A percentile compares a stretch with the other conserved stretches of the same genome.
phyloP scores from a whole-genome alignment of 2,113 vertebrate genomes.

The Naja naja region DNA sequence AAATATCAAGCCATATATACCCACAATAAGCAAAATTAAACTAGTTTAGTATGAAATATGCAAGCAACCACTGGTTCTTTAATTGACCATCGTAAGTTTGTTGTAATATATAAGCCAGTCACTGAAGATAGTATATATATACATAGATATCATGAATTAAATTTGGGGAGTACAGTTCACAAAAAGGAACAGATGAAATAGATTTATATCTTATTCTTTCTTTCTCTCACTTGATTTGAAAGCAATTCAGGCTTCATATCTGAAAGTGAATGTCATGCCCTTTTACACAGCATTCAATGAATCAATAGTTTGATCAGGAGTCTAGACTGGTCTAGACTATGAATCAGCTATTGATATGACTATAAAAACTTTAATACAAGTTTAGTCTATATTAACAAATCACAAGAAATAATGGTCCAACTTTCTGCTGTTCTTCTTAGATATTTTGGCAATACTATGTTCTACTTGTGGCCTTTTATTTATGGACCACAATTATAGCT shows the following conservation, averaged over 20 bases:
- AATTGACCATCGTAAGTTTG: not conserved
- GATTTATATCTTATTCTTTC: not conserved
- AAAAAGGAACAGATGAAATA: not conserved
- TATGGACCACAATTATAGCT: not conserved
- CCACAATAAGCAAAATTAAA: not conserved
- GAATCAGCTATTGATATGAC: not conserved
- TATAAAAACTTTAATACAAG: not conserved
- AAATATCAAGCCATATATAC: not conserved
- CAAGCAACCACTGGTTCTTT: not conserved
- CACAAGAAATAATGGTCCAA: not conserved
- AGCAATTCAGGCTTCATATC: not conserved
- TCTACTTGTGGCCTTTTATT: not conserved
- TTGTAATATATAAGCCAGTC: not conserved
- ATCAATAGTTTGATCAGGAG: not conserved
- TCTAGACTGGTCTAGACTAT: not conserved
- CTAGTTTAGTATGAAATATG: not conserved
- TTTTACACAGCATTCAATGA: not conserved
- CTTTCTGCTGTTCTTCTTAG: not conserved
- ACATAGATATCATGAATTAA: not conserved
- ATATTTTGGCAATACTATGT: not conserved
- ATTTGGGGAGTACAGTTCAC: not conserved
- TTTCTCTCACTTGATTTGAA: not conserved
- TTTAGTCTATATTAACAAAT: not conserved
- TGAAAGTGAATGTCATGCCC: not conserved
- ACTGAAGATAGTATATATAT: not conserved